Base-by-base conservation (phyloP, 2,113 vertebrate species). In the Rynchops niger region DNA sequence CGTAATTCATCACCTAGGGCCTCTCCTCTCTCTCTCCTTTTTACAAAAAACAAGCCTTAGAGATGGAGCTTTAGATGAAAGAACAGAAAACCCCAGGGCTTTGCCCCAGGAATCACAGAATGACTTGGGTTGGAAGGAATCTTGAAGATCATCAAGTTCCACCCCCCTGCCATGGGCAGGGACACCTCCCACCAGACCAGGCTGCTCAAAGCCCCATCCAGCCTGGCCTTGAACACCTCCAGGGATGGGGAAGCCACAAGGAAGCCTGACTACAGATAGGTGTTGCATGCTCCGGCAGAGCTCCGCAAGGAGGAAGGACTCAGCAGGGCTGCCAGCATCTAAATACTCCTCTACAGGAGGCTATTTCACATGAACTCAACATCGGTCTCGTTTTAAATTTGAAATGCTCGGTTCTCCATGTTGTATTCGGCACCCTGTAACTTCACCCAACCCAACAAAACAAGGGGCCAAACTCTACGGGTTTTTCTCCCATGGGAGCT, bases 381-480 rank as follows among this genome's bases (percentile, higher is more conserved):
- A 55, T 4, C n/a, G 15, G 19, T 12, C 45, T 55, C 43, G 40
- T 17, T 81, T 59, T 36, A 53, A 19, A 81, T 74, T 10, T 18
- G 27, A 55, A 73, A 38, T 26, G 23, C 36, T 45, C 18, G 6
- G 27, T 36, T 73, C 45, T 55, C 34, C 40, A 14, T 5, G 19
- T 61, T 32, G 38, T 7, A 8, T 38, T 85, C 32, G 18, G 72
- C n/a, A 59, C 17, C 11, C 36, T 58, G 9, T 30, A 23, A 17
- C 49, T 55, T 50, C 42, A 47, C 50, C 7, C 17, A 66, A 30
- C 18, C 26, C 73, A 93, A 29, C 7, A 38, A n/a, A 61, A 65
- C 1, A 0, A n/a, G 43, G 27, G 16, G 43, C 7, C 42, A 34
- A 58, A 50, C 20, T 43, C 66, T 42, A 21, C 2, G 0, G 27